Conservation (phyloP, 2,113 vertebrate species). For the Emydocephalus ijimae region DNA sequence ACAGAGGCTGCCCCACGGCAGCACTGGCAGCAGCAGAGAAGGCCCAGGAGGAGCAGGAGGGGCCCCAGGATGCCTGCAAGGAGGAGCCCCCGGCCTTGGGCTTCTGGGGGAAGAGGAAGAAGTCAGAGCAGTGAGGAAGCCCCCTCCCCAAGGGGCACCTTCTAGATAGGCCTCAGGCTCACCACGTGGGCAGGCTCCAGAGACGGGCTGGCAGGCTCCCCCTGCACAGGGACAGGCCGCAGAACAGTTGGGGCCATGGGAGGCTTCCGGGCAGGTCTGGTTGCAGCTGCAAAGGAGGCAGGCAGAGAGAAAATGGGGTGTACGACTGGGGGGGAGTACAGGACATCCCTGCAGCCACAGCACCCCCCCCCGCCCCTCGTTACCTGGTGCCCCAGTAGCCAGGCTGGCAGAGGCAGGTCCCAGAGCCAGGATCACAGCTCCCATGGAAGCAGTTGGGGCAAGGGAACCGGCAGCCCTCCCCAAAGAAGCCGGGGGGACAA, state of each 20-base stretch:
- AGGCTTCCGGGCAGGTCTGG: constrained; percentile 76
- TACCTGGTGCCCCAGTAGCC: constrained; percentile 89
- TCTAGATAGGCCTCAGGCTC: constrained; percentile 43
- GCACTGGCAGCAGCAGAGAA: constrained; percentile 65
- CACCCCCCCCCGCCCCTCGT: too few species aligned
- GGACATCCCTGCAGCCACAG: background rate
- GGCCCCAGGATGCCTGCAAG: constrained; percentile 75
- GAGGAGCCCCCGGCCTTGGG: constrained; percentile 56
- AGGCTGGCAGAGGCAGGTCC: constrained; percentile 80
- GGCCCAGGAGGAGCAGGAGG: constrained; percentile 71
- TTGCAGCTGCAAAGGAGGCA: constrained; percentile 82
- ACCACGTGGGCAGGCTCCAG: constrained; percentile 73
- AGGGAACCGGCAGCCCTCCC: constrained; percentile 74
- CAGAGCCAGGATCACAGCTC: constrained; percentile 81
- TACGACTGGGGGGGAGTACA: background rate
- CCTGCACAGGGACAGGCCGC: constrained; percentile 74
- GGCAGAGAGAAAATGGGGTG: background rate
- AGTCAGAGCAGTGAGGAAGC: background rate
- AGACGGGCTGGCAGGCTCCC: constrained; percentile 71
- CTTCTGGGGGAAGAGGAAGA: constrained; percentile 52
- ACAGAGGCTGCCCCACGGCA: constrained; percentile 39
- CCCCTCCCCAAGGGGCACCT: accelerated
- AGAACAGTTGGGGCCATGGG: constrained; percentile 86
- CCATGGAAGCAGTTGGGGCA: constrained; percentile 80
- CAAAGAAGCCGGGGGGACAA: constrained; percentile 78